Evolutionary conservation across 2,888 invertebrate genomes (phyloP).

Genomic region (Dexiosoma caninum): DNA sequence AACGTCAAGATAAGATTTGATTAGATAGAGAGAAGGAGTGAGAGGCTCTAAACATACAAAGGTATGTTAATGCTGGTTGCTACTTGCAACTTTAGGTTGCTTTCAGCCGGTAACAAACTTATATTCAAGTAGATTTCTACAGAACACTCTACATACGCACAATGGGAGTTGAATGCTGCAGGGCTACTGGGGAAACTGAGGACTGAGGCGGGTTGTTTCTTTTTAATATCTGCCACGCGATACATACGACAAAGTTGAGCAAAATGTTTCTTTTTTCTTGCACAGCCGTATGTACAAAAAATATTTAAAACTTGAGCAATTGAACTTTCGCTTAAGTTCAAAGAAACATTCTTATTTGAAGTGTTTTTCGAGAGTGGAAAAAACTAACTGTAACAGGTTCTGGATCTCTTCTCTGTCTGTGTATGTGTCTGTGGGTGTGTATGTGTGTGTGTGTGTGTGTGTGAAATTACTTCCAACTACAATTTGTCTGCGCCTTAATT

Average conservation of each 20-base stretch:
- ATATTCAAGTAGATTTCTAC: slow-evolving; percentile 13
- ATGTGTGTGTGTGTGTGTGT: not conserved
- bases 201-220: not conserved
- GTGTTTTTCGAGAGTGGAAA: too few relatives aligned
- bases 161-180: not conserved
- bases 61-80: too few relatives aligned
- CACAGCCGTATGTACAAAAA: not conserved
- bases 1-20: slow-evolving; percentile 28
- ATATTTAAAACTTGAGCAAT: too few relatives aligned
- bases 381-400: too few relatives aligned
- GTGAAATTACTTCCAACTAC: not conserved
- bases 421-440: not conserved
- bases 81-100: not conserved
- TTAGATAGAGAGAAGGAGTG: not conserved
- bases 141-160: slow-evolving; percentile 3
- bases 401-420: too few relatives aligned
- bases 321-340: too few relatives aligned
- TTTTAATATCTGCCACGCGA: not conserved
- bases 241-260: not conserved
- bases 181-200: not conserved
- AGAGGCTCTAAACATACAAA: not conserved
- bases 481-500: not conserved
- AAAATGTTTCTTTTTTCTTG: not conserved
- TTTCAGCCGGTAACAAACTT: not conserved
- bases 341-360: too few relatives aligned